Conservation (phyloP, 2,888 invertebrate species). For the Hofmannophila pseudospretella region DNA sequence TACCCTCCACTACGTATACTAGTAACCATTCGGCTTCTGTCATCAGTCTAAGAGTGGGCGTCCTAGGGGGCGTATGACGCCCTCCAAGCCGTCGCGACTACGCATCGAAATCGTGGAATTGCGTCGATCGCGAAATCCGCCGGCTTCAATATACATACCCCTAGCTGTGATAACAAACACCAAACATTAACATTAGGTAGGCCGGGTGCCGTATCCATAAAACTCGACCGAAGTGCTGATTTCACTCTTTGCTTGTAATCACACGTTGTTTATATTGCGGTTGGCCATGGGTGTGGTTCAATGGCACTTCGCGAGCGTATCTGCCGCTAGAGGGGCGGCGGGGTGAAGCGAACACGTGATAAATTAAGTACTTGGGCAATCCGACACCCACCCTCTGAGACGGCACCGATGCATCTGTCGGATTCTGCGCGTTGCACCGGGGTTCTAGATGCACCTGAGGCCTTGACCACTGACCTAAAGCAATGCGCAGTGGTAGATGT, state of each 20-base stretch:
- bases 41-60: slow-evolving; percentile 56
- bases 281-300: slow-evolving; percentile 45
- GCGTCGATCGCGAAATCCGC: slow-evolving; percentile 17
- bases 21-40: slow-evolving; percentile 37
- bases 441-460: background rate
- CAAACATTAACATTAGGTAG: slow-evolving; percentile 25
- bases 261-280: slow-evolving; percentile 21
- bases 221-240: background rate
- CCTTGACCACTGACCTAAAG: background rate
- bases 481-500: background rate
- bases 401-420: slow-evolving; percentile 26
- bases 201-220: background rate
- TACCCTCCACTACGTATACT: slow-evolving; percentile 40
- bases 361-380: slow-evolving; percentile 22
- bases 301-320: slow-evolving; percentile 31
- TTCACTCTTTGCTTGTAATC: slow-evolving; percentile 1
- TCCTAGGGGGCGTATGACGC: slow-evolving; percentile 55
- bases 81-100: slow-evolving; percentile 39
- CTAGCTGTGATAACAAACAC: slow-evolving; percentile 49
- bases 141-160: slow-evolving; percentile 19
- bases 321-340: slow-evolving; percentile 20
- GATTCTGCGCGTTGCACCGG: slow-evolving; percentile 44
- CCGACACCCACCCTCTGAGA: slow-evolving; percentile 23
- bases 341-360: slow-evolving; percentile 25
- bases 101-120: slow-evolving; percentile 18